Percentiles rank a stretch among this genome's conserved stretches.
These are phyloP conservation scores for Telmatochromis bifrenatus DNA, from an alignment of 2,113 vertebrate genomes.

Conservation along the genomic window DNA sequence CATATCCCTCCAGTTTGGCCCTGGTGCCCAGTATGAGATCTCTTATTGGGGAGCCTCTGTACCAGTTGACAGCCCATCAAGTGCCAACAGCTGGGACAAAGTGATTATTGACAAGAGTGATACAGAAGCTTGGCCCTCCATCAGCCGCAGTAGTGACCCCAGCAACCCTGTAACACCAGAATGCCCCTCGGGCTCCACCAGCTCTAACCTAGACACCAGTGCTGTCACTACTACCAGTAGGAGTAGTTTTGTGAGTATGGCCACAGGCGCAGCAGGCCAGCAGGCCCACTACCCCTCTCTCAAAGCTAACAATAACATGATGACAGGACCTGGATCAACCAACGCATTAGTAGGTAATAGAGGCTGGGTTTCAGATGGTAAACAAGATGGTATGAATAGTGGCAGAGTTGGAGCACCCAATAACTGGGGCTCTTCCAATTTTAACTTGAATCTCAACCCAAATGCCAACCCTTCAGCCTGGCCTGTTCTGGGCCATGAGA, in stretches of 20 bases:
- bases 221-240: slow-evolving; percentile 59
- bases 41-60: slow-evolving; percentile 79
- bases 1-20: slow-evolving; percentile 75
- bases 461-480: slow-evolving; percentile 97
- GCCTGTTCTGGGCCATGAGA: slow-evolving; percentile 94
- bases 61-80: slow-evolving; percentile 74
- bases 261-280: slow-evolving; percentile 88
- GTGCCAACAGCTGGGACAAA: slow-evolving; percentile 84
- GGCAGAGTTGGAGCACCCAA: slow-evolving; percentile 76
- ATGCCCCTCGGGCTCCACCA: slow-evolving; percentile 84
- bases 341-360: slow-evolving; percentile 59
- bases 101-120: slow-evolving; percentile 84
- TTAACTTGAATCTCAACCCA: slow-evolving; percentile 96
- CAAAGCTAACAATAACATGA: slow-evolving; percentile 83
- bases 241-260: slow-evolving; percentile 82
- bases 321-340: slow-evolving; percentile 71
- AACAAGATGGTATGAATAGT: slow-evolving; percentile 85
- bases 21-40: slow-evolving; percentile 88
- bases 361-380: slow-evolving; percentile 83
- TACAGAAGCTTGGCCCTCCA: slow-evolving; percentile 87
- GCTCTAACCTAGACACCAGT: slow-evolving; percentile 80
- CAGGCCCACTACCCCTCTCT: slow-evolving; percentile 84
- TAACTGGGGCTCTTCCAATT: slow-evolving; percentile 89
- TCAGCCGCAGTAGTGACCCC: slow-evolving; percentile 57
- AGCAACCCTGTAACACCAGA: slow-evolving; percentile 76